These are phyloP conservation scores for Mus pahari DNA, from an alignment of 2,113 vertebrate species.

Conservation along the genomic window DNA sequence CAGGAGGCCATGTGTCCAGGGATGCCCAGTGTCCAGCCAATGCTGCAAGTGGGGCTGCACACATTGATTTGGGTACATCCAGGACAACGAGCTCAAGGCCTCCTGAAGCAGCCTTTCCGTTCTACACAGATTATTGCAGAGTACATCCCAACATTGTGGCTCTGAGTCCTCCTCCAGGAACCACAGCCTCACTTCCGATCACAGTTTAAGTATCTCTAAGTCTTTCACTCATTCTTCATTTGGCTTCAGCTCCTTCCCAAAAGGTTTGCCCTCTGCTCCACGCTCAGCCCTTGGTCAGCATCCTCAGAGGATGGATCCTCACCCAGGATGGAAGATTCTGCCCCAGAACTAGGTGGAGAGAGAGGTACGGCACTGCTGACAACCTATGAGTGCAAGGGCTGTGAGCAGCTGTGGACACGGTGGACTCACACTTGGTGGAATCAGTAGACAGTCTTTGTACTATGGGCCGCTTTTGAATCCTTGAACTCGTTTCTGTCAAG, in stretches of 20 bases:
- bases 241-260: background rate
- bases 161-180: background rate
- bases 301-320: background rate
- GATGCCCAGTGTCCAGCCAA: background rate
- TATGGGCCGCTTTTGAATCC: background rate
- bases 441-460: background rate
- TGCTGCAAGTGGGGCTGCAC: background rate
- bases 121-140: background rate
- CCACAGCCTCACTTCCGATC: background rate
- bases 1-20: background rate
- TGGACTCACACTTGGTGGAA: background rate
- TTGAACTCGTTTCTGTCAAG: background rate
- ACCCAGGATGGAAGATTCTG: background rate
- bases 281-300: background rate
- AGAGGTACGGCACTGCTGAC: fast-evolving
- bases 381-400: fast-evolving
- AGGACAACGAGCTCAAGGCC: background rate
- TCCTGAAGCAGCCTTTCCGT: background rate
- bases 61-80: background rate
- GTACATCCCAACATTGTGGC: background rate
- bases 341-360: background rate
- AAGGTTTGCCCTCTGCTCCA: background rate
- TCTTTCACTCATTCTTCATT: background rate
- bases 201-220: background rate
- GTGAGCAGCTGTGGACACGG: fast-evolving